Base-by-base conservation (phyloP, 2,888 invertebrate genomes). In the Melikaiella ostensackeni region DNA sequence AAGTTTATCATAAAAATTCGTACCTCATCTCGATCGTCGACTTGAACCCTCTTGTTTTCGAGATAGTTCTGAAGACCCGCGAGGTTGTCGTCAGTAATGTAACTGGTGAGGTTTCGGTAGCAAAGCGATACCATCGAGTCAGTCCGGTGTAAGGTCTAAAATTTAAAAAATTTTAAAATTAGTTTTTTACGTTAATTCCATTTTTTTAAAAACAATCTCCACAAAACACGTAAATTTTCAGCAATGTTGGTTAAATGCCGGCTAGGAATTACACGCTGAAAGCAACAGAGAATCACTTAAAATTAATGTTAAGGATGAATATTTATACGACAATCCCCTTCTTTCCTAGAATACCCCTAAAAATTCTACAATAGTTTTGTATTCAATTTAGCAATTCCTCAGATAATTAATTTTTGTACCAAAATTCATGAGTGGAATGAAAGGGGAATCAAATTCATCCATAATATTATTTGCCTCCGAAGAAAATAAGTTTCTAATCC, bases 51-150 rank as follows among this genome's bases (percentile, higher is more conserved):
- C 89, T 96, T 96, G 91, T 95, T 96, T 89, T 96, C 95, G 88
- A 98, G 93, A 92, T 97, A 97, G 88, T 94, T 94, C 89, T 96
- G 96, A 81, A 98, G 93, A 87, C 96, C 97, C 81, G 93, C 93
- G 86, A 96, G 93, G 92, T 96, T 96, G 92, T 97, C 96, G 91
- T 95, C 95, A 90, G 95, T 95, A 91, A 97, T 95, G 92, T 95
- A 96, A 92, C 94, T 95, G 89, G 95, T 93, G 88, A 97, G 93
- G 87, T 96, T 94, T 90, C 96, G 95, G 93, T 96, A 97, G 93
- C 96, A 96, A 91, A 97, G 94, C 85, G 97, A 97, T 93, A 96
- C 96, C 97, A 97, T 97, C 93, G 97, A 97, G 94, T 97, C 97
- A 92, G 95, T 95, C 93, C 96, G 96, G 92, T 96, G 96, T 92